Evolutionary conservation across 2,113 vertebrate genomes (phyloP).

Genomic region (rat (Rattus norvegicus)): GRCr8 NC_086036.1:21107501-21108000

Average conservation of each 20-base stretch:
- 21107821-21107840: neutral
- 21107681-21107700: neutral
- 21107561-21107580: neutral
- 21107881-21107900: neutral
- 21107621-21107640: neutral
- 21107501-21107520: neutral
- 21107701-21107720: neutral
- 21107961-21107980: neutral
- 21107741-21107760: neutral
- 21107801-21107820: neutral
- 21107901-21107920: neutral
- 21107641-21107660: neutral
- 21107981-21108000: neutral
- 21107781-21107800: neutral
- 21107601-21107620: neutral
- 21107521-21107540: neutral
- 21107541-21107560: neutral
- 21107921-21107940: neutral
- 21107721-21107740: neutral
- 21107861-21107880: neutral
- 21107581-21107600: neutral
- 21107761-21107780: neutral
- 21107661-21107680: neutral
- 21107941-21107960: no score
- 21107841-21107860: neutral